A percentile compares a stretch with the other conserved stretches of the same genome.
phyloP scores from a whole-genome alignment of 2,113 vertebrate species.

The Hyla sarda region DNA sequence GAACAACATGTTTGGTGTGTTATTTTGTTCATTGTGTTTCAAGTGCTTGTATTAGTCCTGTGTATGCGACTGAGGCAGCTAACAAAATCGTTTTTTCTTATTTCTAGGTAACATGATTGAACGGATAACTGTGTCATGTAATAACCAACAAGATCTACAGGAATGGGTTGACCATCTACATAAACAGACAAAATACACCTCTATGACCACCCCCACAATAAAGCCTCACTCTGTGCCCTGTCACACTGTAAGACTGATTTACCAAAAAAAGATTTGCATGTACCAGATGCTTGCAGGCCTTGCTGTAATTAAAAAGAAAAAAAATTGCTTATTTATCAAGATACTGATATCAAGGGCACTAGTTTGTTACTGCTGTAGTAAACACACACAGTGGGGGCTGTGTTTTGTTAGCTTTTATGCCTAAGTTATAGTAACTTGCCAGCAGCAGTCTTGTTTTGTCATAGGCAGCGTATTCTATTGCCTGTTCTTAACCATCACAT shows the following conservation, averaged over 20 bases:
- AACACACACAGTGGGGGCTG: too few species aligned
- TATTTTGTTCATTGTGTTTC: too few species aligned
- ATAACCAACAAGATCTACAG: slow-evolving; percentile 90
- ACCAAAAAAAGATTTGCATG: too few species aligned
- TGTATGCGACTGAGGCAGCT: too few species aligned
- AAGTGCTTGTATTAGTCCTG: too few species aligned
- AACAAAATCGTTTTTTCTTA: background rate
- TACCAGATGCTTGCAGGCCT: too few species aligned
- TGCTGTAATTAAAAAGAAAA: too few species aligned
- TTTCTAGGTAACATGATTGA: slow-evolving; percentile 91
- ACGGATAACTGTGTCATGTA: slow-evolving; percentile 89
- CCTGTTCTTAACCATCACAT: background rate
- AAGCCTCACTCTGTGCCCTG: slow-evolving; percentile 95
- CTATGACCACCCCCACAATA: slow-evolving; percentile 79
- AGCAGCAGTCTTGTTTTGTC: background rate
- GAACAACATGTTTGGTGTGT: too few species aligned
- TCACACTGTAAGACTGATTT: slow-evolving; percentile 82
- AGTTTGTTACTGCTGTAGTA: too few species aligned
- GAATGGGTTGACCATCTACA: slow-evolving; percentile 96
- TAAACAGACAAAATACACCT: slow-evolving; percentile 89
- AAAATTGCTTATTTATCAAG: too few species aligned
- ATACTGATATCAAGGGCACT: too few species aligned
- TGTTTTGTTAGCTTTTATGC: too few species aligned
- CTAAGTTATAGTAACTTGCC: background rate
- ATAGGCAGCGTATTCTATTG: background rate